Evolutionary conservation across 2,113 vertebrate species (phyloP), one percentile per base, ranked within the genome.

Genomic region (Xenotilapia longispinis): DNA sequence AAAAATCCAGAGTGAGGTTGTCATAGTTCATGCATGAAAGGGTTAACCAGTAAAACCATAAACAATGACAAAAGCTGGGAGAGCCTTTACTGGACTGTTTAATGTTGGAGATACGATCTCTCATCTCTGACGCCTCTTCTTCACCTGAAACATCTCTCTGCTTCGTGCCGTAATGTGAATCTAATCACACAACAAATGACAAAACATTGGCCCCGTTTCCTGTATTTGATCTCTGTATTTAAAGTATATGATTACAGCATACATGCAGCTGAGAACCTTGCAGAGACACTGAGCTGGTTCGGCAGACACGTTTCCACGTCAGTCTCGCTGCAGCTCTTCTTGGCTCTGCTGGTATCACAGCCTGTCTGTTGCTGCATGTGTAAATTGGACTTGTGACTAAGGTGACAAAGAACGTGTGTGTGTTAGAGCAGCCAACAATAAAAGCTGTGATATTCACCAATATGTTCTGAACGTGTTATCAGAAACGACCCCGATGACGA

Each of bases 391-490:
- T 11, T n/a, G 40, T 23, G 23, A 8, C 40, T n/a, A 8, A 40
- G 51, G 51, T 9, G 81, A 83, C 53, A 51, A 81, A 42, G 65
- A 68, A 6, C 7, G 81, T 26, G 12, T 4, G 73, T 7, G 84
- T 58, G 42, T 47, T 23, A 26, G 45, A 57, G 68, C 75, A 21
- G 6, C 55, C 88, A 42, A 81, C n/a, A 4, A 26, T 38, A 40
- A 47, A 82, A 91, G 36, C 82, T 68, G 88, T 80, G 57, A 93
- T 15, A 40, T 55, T 89, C 58, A 11, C 7, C 89, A 92, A 90
- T 88, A 91, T 93, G 91, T 53, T 90, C 38, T 6, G 65, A 87
- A 55, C 3, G 42, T 85, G 86, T 63, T 38, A 81, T 60, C 21
- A 80, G 81, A 45, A 79, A 26, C 21, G 21, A 13, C n/a, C 13